A percentile compares a stretch with the other conserved stretches of the same genome.
These are phyloP conservation scores for Chiloscyllium plagiosum DNA, from an alignment of 2,113 vertebrate species.

Conservation along the genomic window DNA sequence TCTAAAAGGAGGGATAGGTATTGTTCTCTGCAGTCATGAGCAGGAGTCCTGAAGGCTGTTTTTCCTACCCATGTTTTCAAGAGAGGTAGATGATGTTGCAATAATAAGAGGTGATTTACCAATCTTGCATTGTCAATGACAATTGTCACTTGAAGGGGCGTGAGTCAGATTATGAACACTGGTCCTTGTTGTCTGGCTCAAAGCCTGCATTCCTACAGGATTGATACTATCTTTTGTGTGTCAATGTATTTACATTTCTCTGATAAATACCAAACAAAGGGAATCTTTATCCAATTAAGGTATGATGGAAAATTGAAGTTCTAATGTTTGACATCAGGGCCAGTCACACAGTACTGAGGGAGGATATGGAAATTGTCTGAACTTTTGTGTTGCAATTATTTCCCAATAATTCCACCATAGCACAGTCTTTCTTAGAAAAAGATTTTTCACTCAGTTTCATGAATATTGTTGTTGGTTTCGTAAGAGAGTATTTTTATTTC, in stretches of 20 bases:
- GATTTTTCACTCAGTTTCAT: background rate
- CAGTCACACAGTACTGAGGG: background rate
- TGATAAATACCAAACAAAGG: background rate
- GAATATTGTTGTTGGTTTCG: background rate
- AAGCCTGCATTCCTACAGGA: background rate
- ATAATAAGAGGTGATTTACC: background rate
- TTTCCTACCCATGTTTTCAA: background rate
- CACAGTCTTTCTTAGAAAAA: background rate
- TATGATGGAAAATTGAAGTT: background rate
- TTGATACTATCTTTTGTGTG: background rate
- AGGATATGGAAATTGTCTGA: background rate
- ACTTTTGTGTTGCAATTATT: background rate
- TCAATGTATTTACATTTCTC: background rate
- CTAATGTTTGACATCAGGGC: background rate
- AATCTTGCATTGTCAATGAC: background rate
- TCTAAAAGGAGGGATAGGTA: no score
- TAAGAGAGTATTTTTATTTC: background rate
- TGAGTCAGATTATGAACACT: background rate
- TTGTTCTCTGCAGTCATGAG: no score
- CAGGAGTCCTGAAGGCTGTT: no score
- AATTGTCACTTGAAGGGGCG: background rate
- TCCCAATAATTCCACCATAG: background rate
- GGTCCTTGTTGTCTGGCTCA: background rate
- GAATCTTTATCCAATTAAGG: background rate
- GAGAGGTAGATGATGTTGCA: background rate